A percentile compares a stretch with the other conserved stretches of the same genome.
Evolutionary conservation across 1,140 invertebrate genomes (phyloP).

Genomic region (Dreissena polymorpha): DNA sequence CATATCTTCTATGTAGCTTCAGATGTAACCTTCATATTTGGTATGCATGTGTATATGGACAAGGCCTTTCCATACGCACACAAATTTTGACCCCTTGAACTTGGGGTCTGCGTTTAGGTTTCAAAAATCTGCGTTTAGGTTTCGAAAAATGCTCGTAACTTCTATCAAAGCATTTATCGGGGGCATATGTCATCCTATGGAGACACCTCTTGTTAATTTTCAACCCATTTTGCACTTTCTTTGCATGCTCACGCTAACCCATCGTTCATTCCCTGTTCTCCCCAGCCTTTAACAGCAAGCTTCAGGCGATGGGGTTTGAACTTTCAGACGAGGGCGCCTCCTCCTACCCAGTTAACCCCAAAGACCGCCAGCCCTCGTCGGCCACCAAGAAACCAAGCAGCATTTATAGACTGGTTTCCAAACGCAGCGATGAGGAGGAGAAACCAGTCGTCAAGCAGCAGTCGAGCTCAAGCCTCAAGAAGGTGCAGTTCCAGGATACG

Average conservation of each 20-base stretch:
- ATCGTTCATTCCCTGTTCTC: constrained; percentile 27
- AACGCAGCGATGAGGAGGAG: constrained; percentile 45
- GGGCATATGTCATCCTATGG: too few relatives aligned
- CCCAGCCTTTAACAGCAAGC: constrained; percentile 76
- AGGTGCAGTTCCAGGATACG: constrained; percentile 56
- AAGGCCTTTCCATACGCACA: too few relatives aligned
- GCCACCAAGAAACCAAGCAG: constrained; percentile 49
- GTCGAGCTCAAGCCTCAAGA: constrained; percentile 48
- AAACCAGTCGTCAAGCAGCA: constrained; percentile 50
- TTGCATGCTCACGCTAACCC: constrained; percentile 23
- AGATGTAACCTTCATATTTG: too few relatives aligned
- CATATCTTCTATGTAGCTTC: too few relatives aligned
- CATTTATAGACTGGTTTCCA: constrained; percentile 67
- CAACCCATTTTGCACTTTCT: constrained; percentile 3
- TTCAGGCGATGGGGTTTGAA: constrained; percentile 75
- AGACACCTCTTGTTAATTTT: too few relatives aligned
- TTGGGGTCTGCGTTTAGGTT: too few relatives aligned
- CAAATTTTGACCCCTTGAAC: too few relatives aligned
- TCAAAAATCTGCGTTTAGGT: too few relatives aligned
- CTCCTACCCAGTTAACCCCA: constrained; percentile 23
- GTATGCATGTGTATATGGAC: too few relatives aligned
- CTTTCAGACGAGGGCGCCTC: constrained; percentile 64
- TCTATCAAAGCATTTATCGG: too few relatives aligned
- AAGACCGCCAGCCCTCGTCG: constrained; percentile 13
- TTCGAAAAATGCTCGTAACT: too few relatives aligned